Base-by-base conservation (phyloP, 2,113 vertebrate species). In the Megalops atlanticus region DNA sequence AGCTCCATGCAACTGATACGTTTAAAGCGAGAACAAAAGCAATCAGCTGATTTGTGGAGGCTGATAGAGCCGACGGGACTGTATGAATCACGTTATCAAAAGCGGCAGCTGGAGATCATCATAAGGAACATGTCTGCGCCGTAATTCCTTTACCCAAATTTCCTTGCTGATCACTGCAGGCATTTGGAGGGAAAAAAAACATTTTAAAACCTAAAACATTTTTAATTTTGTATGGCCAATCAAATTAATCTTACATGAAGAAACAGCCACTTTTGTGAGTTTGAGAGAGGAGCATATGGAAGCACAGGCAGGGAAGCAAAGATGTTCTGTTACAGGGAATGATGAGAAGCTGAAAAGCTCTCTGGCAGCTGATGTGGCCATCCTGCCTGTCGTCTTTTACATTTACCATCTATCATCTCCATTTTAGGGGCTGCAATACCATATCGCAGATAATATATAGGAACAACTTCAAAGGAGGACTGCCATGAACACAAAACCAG, bases 41-140 rank as follows among this genome's bases (percentile, higher is more conserved):
- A 79, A 79, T 79, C 41, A 79, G 40, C 78, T 49, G 78, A 79
- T 72, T 36, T 0, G 68, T 38, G 41, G 68, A 68, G 16, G 58
- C 8, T 1, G 7, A n/a, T 64, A n/a, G n/a, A 1, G 58, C 11
- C 24, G n/a, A n/a, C 4, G 54, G 3, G 18, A 4, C 18, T 3
- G 52, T 58, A n/a, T 15, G 41, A 79, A 5, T 72, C 78, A 72
- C 31, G 31, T 79, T 47, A 71, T 79, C n/a, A 79, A 49, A 70
- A 72, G 78, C 24, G 35, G 11, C 78, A 71, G 64, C 78, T 79
- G 78, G 31, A 36, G 36, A 43, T 40, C 33, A 79, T 71, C 47
- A 27, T 15, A 49, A 35, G 70, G 12, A 4, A 31, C 24, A 31
- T 21, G 38, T 40, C 41, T 52, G 11, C 16, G 24, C 24, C 14